These are phyloP conservation scores for Propithecus deckenii DNA, from an alignment of 2,797 vertebrate genomes.

Conservation along the genomic window DNA sequence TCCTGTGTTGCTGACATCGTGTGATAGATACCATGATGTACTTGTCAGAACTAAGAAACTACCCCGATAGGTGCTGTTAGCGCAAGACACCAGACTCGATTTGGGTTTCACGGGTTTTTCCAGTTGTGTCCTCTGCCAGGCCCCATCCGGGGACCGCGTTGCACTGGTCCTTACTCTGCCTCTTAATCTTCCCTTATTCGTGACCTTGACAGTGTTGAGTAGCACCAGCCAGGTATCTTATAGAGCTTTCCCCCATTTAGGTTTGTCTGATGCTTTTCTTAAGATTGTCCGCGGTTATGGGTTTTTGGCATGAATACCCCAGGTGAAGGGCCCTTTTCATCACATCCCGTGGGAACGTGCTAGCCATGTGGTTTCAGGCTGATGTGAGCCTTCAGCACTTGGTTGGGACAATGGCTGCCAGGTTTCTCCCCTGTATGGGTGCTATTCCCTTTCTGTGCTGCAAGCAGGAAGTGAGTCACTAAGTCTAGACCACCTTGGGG, in stretches of 20 bases:
- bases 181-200: background rate
- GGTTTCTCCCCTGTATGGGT: background rate
- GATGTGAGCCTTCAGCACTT: background rate
- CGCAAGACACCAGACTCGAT: background rate
- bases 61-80: background rate
- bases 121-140: background rate
- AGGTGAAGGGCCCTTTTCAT: too few species aligned
- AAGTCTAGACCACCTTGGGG: background rate
- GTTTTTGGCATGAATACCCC: background rate
- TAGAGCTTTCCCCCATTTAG: background rate
- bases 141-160: too few species aligned
- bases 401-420: background rate
- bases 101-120: background rate
- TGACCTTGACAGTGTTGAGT: background rate
- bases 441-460: background rate
- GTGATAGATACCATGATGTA: too few species aligned
- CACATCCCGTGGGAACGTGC: background rate
- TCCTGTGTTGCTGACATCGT: background rate
- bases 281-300: background rate
- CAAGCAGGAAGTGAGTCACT: background rate
- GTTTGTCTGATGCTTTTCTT: background rate
- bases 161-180: background rate
- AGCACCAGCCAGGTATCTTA: background rate
- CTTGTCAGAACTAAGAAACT: background rate
- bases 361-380: background rate